Percentiles rank a stretch among this genome's conserved stretches.
phyloP scores from a whole-genome alignment of 2,888 invertebrate genomes.

The Drosophila flavopinicola region DNA sequence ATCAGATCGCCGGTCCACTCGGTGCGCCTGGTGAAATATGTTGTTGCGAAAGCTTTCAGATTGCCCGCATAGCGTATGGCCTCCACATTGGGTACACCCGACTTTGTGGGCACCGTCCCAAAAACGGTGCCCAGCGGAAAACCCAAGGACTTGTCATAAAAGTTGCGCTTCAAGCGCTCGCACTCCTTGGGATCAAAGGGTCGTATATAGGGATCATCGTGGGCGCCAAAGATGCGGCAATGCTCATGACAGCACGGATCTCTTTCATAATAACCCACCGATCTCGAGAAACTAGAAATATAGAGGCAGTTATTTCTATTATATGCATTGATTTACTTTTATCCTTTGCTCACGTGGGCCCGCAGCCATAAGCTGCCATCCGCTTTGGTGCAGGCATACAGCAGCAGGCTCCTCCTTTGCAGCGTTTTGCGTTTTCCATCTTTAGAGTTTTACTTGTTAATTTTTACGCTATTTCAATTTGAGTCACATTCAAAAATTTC shows the following conservation, averaged over 20 bases:
- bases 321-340: neutral
- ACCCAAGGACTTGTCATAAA: constrained; percentile 54
- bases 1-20: constrained; percentile 75
- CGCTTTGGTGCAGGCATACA: constrained; percentile 7
- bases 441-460: neutral
- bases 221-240: constrained; percentile 61
- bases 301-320: neutral
- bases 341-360: constrained; percentile 18
- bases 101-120: constrained; percentile 50
- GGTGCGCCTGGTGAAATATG: constrained; percentile 75
- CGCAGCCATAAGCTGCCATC: constrained; percentile 11
- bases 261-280: constrained; percentile 21
- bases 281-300: constrained; percentile 4
- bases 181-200: constrained; percentile 58
- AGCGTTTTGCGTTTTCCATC: constrained; percentile 31
- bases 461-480: constrained; percentile 9
- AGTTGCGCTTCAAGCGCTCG: constrained; percentile 16
- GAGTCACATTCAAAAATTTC: constrained; percentile 16
- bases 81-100: constrained; percentile 39
- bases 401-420: constrained; percentile 33
- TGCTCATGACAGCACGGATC: constrained; percentile 59
- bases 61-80: constrained; percentile 70
- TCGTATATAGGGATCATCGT: constrained; percentile 56
- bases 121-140: constrained; percentile 70
- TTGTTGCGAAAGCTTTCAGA: constrained; percentile 78